Base-by-base conservation (phyloP, 2,113 vertebrate genomes). In the Myxocyprinus asiaticus region DNA sequence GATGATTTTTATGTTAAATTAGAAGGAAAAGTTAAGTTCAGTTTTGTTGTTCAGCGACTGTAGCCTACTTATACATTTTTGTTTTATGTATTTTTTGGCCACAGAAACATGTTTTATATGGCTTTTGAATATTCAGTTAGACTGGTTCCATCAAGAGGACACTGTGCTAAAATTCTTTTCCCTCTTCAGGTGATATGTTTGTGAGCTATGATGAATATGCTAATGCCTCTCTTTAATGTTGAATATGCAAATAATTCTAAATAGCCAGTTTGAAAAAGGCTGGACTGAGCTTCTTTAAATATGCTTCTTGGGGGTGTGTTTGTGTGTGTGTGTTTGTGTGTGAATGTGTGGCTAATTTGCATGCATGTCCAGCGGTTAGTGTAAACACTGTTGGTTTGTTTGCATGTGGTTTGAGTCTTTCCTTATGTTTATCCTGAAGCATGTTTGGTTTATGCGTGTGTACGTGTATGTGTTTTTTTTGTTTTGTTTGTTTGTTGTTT, bases 381-480 rank as follows among this genome's bases (percentile, higher is more conserved):
- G 55, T 79, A 83, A 83, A 55, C 62, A 53, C 45, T 44, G 14
- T 56, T 83, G 53, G 70, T 68, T 80, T 81, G 77, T 80, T 51
- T 71, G 63, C 83, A 72, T 83, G 80, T 86, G 78, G 80, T 81
- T n/a, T n/a, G 22, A 33, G 22, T 33, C 22, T 33, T 1, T 33
- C 22, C 22, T 33, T 1, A 33, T 33, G 22, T 33, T 61, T 87
- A 83, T 90, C 86, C 85, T 86, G 48, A 65, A 68, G 79, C 82
- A 76, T 76, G 62, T 83, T 65, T 77, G 63, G 45, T 72, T 44
- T 11, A 17, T 78, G 17, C 72, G 43, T 53, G 8, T 78, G 68
- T 78, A 8, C 56, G 67, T 58, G n/a, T n/a, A n/a, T n/a, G n/a
- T n/a, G n/a, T n/a, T n/a, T n/a, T n/a, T n/a, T n/a, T n/a, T n/a